phyloP scores from a whole-genome alignment of 2,113 vertebrate species.

The Terrapene triunguis region DNA sequence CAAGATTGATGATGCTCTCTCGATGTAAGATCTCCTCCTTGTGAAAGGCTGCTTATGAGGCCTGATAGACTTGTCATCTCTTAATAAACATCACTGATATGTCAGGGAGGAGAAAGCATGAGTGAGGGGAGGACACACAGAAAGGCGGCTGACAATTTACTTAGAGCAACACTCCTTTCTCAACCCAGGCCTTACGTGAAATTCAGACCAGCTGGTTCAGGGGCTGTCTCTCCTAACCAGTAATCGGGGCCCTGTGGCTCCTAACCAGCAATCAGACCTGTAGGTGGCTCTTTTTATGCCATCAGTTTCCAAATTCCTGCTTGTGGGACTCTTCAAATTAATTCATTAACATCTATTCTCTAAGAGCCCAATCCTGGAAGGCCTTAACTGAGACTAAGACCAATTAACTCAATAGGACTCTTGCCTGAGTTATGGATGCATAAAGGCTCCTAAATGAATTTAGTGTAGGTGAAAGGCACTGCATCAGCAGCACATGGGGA shows the following conservation, averaged over 20 bases:
- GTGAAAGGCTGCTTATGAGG: conserved; percentile 89
- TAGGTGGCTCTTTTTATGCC: neutral
- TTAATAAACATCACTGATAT: conserved; percentile 94
- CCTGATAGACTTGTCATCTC: conserved; percentile 94
- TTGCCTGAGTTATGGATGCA: neutral
- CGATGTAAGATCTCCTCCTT: conserved; percentile 88
- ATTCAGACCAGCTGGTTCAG: neutral
- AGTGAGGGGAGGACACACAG: conserved; percentile 69
- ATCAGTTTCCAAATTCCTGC: neutral
- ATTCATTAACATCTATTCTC: neutral
- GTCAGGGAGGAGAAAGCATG: conserved; percentile 81
- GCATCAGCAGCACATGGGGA: neutral
- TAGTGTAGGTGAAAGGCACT: neutral
- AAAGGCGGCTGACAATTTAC: conserved; percentile 64
- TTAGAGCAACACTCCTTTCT: neutral
- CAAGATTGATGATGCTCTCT: conserved; percentile 93
- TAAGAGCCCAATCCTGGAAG: neutral
- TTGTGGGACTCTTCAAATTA: neutral
- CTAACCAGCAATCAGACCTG: neutral
- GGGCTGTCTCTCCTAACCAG: neutral
- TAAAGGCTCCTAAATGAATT: neutral
- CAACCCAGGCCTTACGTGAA: neutral
- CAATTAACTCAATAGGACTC: neutral
- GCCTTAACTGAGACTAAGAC: neutral
- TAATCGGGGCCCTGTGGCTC: neutral